A percentile compares a stretch with the other conserved stretches of the same genome.
Conservation (phyloP, 2,797 vertebrate genomes). For the Falco cherrug region DNA sequence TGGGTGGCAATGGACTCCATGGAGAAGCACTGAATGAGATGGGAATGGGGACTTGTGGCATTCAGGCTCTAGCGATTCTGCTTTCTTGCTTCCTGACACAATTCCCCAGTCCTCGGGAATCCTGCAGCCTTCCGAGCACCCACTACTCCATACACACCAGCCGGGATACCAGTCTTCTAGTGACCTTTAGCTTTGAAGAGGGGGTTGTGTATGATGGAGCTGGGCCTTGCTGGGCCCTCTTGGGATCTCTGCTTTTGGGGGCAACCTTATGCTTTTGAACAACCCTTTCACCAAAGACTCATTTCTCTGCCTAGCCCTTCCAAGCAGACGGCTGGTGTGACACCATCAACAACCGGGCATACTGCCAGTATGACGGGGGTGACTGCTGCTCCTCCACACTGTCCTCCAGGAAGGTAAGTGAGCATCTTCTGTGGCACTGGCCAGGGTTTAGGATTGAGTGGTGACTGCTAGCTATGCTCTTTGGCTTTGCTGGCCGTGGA, state of each 20-base stretch:
- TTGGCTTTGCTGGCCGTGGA: neutral
- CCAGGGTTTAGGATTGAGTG: neutral
- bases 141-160: neutral
- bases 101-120: neutral
- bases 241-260: neutral
- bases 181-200: neutral
- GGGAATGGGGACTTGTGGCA: neutral
- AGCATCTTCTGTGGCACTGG: neutral
- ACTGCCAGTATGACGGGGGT: slow-evolving; percentile 95
- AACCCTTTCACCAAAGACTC: neutral
- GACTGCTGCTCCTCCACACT: slow-evolving; percentile 98
- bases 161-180: neutral
- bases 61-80: neutral
- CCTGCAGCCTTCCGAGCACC: neutral
- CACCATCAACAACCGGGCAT: slow-evolving; percentile 96
- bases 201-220: neutral
- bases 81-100: neutral
- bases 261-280: neutral
- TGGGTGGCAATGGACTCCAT: neutral
- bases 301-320: slow-evolving; percentile 83
- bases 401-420: slow-evolving; percentile 91
- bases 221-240: neutral
- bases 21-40: neutral
- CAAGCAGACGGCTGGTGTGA: slow-evolving; percentile 97
- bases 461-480: neutral